Percentiles rank a stretch among this genome's conserved stretches.
phyloP scores from a whole-genome alignment of 1,140 invertebrate genomes.

The Homalodisca vitripennis region DNA sequence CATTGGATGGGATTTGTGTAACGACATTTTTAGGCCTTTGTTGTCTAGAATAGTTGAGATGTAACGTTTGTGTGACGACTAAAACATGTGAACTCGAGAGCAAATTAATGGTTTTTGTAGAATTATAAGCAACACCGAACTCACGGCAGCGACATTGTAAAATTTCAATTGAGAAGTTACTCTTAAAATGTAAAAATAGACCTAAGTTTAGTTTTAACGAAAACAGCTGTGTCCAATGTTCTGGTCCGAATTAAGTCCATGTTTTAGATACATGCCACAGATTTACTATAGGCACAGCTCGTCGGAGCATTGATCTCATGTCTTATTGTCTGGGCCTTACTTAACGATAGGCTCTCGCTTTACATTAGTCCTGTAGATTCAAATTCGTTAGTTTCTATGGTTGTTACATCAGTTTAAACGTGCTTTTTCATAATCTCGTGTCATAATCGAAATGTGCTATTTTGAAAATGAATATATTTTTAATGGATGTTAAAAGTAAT shows the following conservation, averaged over 20 bases:
- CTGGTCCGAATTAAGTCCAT: conserved; percentile 34
- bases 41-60: not conserved
- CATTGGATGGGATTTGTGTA: not conserved
- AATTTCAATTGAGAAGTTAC: conserved; percentile 26
- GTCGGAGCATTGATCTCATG: conserved; percentile 32
- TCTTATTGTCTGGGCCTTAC: conserved; percentile 27
- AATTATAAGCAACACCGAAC: not conserved
- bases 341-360: conserved; percentile 12
- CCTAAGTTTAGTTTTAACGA: conserved; percentile 8
- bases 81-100: not conserved
- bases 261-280: conserved; percentile 30
- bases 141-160: conserved; percentile 28
- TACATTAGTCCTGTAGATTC: not conserved
- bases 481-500: no score
- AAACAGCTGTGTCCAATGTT: conserved; percentile 14
- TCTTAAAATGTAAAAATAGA: conserved; percentile 9
- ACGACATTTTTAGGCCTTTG: conserved; percentile 16
- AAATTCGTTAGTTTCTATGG: not conserved
- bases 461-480: no score
- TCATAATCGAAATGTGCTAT: no score
- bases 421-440: no score
- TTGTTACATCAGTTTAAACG: not conserved
- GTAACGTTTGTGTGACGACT: not conserved
- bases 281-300: conserved; percentile 30
- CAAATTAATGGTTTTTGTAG: not conserved